Evolutionary conservation across 2,888 invertebrate species (phyloP).

Genomic region (Toxonevra muliebris): DNA sequence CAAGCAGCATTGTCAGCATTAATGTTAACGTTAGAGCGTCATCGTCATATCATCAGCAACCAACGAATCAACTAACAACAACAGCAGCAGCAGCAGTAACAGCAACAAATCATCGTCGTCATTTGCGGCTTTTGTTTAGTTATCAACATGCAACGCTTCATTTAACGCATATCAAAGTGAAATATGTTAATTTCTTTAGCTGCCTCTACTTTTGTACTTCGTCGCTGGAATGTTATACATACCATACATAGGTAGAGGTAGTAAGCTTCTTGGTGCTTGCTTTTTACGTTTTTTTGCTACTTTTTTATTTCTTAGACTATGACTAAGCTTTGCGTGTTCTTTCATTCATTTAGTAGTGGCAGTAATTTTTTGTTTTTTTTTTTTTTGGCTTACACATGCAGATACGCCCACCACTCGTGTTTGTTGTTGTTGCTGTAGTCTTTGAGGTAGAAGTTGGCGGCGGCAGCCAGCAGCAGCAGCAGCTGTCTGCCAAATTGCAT

Average conservation of each 20-base stretch:
- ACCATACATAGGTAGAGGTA: background rate
- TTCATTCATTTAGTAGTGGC: background rate
- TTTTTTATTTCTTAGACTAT: background rate
- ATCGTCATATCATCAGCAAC: background rate
- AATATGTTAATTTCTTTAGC: background rate
- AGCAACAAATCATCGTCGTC: background rate
- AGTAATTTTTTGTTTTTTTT: background rate
- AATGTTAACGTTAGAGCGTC: background rate
- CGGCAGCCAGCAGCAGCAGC: no score
- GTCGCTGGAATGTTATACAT: background rate
- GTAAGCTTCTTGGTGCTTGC: background rate
- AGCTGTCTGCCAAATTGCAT: no score
- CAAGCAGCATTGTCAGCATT: background rate
- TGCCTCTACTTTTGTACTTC: background rate
- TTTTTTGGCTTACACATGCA: background rate
- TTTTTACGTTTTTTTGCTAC: background rate
- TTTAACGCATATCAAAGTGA: conserved; percentile 33
- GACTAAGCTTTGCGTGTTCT: conserved; percentile 14
- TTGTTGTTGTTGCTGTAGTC: no score
- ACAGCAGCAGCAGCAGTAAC: background rate
- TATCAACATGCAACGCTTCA: conserved; percentile 37
- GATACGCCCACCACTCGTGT: no score
- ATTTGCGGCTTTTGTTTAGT: conserved; percentile 1
- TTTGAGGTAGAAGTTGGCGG: no score
- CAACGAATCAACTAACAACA: background rate